Conservation (phyloP, 2,113 vertebrate species). For the Cardinalis cardinalis region DNA sequence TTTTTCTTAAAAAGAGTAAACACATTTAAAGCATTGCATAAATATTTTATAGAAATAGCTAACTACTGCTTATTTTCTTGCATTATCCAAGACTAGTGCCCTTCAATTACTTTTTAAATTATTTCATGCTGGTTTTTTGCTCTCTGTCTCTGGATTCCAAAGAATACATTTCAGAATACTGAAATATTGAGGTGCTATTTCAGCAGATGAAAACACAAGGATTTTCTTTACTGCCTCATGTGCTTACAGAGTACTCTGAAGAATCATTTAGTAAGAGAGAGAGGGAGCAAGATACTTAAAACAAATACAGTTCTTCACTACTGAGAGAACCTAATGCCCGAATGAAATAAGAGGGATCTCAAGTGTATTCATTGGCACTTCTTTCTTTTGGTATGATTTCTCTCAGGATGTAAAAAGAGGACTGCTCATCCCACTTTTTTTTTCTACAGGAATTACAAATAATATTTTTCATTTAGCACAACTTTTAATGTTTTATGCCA, state of each 20-base stretch:
- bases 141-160: not conserved
- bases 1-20: not conserved
- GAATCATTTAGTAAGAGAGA: not conserved
- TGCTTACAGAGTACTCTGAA: not conserved
- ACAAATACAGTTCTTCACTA: not conserved
- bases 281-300: not conserved
- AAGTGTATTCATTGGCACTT: accelerated
- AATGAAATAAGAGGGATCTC: not conserved
- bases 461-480: not conserved
- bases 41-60: not conserved
- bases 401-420: not conserved
- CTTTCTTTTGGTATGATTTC: not conserved
- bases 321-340: not conserved
- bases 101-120: not conserved
- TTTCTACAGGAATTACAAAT: not conserved
- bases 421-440: not conserved
- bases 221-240: not conserved
- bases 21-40: not conserved
- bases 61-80: not conserved
- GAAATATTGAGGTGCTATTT: not conserved
- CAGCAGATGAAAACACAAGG: not conserved
- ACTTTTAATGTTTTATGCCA: not conserved
- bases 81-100: not conserved
- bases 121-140: not conserved
- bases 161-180: not conserved